Conservation (phyloP, 2,888 invertebrate species). For the Sabellastarte sp. region DNA sequence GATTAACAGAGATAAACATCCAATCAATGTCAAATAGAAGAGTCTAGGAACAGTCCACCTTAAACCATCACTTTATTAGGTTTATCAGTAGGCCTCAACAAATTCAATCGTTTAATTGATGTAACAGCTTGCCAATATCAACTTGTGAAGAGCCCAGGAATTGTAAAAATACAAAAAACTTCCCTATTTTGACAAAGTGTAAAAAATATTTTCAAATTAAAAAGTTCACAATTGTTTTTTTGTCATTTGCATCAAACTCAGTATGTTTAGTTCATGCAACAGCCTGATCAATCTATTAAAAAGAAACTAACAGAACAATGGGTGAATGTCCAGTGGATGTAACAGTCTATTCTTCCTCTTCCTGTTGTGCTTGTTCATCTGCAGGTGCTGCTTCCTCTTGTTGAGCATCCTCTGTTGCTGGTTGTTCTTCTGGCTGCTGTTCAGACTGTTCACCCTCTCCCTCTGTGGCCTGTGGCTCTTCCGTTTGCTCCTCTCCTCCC, state of each 20-base stretch:
- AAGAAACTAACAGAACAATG: no score
- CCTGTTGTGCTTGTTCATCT: not conserved
- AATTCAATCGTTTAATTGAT: not conserved
- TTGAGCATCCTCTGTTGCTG: not conserved
- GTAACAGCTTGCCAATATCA: not conserved
- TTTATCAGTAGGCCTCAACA: not conserved
- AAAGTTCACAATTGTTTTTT: no score
- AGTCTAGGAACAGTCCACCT: no score
- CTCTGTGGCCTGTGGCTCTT: not conserved
- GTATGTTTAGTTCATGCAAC: no score
- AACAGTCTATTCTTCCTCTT: not conserved
- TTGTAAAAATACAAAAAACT: not conserved
- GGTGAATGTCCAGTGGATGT: no score
- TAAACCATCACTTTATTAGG: no score
- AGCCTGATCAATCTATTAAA: no score
- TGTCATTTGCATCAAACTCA: no score
- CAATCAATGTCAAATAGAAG: no score
- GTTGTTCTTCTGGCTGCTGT: not conserved
- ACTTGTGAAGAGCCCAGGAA: not conserved
- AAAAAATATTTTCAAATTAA: no score
- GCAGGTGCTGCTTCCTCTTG: not conserved
- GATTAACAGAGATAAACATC: no score
- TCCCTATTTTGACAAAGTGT: no score
- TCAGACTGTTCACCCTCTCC: not conserved
- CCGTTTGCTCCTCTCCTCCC: not conserved